A percentile compares a stretch with the other conserved stretches of the same genome.
phyloP scores from a whole-genome alignment of 2,888 invertebrate genomes.

The Drosophila kuntzei region DNA sequence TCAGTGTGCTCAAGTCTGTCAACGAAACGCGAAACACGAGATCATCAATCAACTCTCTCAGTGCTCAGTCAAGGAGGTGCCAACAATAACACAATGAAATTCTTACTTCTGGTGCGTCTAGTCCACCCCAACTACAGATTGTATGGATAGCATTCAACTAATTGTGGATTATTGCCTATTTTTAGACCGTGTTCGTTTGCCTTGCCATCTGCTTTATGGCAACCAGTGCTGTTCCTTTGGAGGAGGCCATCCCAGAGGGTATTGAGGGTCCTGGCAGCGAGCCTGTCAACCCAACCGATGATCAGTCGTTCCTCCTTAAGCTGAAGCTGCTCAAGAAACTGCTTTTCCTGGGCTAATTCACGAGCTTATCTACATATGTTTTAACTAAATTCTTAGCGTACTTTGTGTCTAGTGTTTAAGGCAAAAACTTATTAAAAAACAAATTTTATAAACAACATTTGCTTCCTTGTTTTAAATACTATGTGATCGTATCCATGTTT shows the following conservation, averaged over 20 bases:
- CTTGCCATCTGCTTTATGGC: constrained; percentile 68
- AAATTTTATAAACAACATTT: not conserved
- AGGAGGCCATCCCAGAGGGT: constrained; percentile 81
- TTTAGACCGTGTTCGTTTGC: constrained; percentile 78
- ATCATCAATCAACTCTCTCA: constrained; percentile 56
- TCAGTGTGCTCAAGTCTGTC: constrained; percentile 76
- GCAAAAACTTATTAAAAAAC: constrained; percentile 18
- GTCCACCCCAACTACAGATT: constrained; percentile 30
- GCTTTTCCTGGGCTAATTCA: constrained; percentile 74
- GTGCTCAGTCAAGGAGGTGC: constrained; percentile 22
- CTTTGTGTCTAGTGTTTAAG: constrained; percentile 51
- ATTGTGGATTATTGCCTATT: constrained; percentile 38
- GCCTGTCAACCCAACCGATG: constrained; percentile 73
- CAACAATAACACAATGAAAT: constrained; percentile 74
- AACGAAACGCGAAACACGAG: constrained; percentile 61
- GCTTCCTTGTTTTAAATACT: not conserved
- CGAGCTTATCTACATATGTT: not conserved
- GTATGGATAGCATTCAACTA: constrained; percentile 40
- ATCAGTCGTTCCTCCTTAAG: constrained; percentile 79
- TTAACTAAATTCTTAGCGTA: constrained; percentile 41
- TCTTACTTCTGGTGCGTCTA: constrained; percentile 79
- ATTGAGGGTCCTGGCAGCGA: constrained; percentile 78
- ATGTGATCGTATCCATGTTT: no score
- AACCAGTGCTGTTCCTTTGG: constrained; percentile 78
- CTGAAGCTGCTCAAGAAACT: constrained; percentile 80